Evolutionary conservation across 2,888 invertebrate genomes (phyloP), one percentile per base, ranked within the genome.

Genomic region (Lasioglossum leucozonium): DNA sequence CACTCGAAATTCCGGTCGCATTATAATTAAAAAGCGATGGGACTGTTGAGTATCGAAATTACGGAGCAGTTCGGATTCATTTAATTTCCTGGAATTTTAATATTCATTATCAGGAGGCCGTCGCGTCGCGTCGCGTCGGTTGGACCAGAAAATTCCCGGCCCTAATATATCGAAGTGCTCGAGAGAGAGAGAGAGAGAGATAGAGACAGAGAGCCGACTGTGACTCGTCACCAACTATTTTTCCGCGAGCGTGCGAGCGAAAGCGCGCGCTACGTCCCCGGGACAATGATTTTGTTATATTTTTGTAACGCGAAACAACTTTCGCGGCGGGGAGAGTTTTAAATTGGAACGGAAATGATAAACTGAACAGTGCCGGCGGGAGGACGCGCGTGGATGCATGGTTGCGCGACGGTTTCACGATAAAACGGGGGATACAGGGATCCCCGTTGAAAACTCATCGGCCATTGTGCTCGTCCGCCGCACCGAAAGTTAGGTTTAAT

Each of bases 401-500:
- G 77, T 80, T 81, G 85, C 40, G 74, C 65, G 83, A 72, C 81
- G 85, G 65, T 80, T 81, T 81, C 81, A 78, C 77, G 84, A 76
- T 77, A 85, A 78, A 81, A 84, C 77, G 77, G 16, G 65, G 42
- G 67, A 37, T 47, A 77, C 77, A 69, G 72, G 62, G 69, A 80
- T 78, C 72, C 58, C 58, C 67, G 81, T 67, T 77, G 84, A 86
- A 86, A 81, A 84, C 81, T 85, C 79, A 72, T 84, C 81, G 78
- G 34, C 86, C 78, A 85, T 85, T 85, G 85, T 85, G 74, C 85
- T 81, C 58, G 86, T 71, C 40, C 74, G 72, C 77, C 55, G 77
- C 77, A 85, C 71, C 82, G 79, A 85, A 85, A 86, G 86, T 86
- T 85, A 85, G 79, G 86, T 86, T 86, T 86, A 86, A 86, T 86